Evolutionary conservation across 1,140 invertebrate species (phyloP).

Genomic region (Atta texana): DNA sequence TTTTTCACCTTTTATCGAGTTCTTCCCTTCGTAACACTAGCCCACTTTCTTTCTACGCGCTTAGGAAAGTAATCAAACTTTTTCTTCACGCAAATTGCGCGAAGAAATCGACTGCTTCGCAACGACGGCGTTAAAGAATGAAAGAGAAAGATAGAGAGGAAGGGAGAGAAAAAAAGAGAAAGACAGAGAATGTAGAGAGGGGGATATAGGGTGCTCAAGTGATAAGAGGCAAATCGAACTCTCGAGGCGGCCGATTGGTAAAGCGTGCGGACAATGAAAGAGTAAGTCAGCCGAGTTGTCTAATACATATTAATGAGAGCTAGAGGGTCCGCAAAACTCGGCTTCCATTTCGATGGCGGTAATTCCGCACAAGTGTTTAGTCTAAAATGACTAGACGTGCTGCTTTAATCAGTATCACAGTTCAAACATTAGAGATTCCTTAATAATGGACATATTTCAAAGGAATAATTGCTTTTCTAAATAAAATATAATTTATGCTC

Average conservation of each 20-base stretch:
- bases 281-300: constrained; percentile 73
- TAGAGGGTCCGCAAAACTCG: constrained; percentile 67
- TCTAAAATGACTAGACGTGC: constrained; percentile 13
- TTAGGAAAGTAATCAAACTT: constrained; percentile 67
- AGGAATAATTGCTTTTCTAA: not conserved
- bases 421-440: not conserved
- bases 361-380: constrained; percentile 10
- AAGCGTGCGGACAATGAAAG: constrained; percentile 75
- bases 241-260: constrained; percentile 68
- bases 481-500: not conserved
- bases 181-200: constrained; percentile 2
- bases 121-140: constrained; percentile 1
- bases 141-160: not conserved
- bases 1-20: constrained; percentile 48
- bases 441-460: not conserved
- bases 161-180: not conserved
- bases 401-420: constrained; percentile 6
- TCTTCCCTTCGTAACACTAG: constrained; percentile 58
- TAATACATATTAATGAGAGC: constrained; percentile 77
- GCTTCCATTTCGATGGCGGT: constrained; percentile 54
- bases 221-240: constrained; percentile 75
- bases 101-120: constrained; percentile 31
- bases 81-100: constrained; percentile 66
- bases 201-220: constrained; percentile 49
- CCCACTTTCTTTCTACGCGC: constrained; percentile 58